Conservation (phyloP, 2,797 vertebrate genomes). For the Melanotaenia trifasciata region DNA sequence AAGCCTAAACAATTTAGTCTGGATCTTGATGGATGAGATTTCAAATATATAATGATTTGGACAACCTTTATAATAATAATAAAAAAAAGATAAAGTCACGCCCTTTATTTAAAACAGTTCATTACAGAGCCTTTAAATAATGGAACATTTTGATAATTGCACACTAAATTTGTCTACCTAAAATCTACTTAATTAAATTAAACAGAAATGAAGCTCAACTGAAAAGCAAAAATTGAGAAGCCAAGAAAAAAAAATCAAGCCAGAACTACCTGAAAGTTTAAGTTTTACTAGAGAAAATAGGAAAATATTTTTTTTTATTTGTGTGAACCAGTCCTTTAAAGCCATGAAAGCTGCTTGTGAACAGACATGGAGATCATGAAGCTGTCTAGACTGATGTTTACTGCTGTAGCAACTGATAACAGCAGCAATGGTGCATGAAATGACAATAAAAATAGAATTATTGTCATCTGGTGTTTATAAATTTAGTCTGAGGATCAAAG, state of each 20-base stretch:
- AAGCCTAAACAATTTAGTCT: background rate
- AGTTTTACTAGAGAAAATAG: background rate
- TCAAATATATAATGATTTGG: background rate
- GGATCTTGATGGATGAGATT: background rate
- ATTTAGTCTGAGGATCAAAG: slow-evolving; percentile 41
- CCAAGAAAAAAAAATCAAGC: background rate
- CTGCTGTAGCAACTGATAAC: slow-evolving; percentile 44
- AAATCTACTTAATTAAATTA: background rate
- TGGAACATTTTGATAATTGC: background rate
- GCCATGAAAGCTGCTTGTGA: slow-evolving; percentile 11
- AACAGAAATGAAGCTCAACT: background rate
- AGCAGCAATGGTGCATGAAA: slow-evolving; percentile 44
- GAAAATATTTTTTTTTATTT: background rate
- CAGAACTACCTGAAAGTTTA: background rate
- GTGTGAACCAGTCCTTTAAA: slow-evolving; percentile 18
- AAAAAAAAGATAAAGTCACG: background rate
- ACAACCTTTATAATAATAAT: background rate
- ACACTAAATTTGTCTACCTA: background rate
- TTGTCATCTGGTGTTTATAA: slow-evolving; percentile 64
- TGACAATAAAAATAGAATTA: slow-evolving; percentile 70
- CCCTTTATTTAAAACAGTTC: background rate
- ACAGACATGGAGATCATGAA: slow-evolving; percentile 27
- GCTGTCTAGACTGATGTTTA: slow-evolving; percentile 39
- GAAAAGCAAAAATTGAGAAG: background rate
- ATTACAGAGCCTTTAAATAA: background rate